Evolutionary conservation across 2,113 vertebrate genomes (phyloP).

Genomic region (Pimephales promelas): DNA sequence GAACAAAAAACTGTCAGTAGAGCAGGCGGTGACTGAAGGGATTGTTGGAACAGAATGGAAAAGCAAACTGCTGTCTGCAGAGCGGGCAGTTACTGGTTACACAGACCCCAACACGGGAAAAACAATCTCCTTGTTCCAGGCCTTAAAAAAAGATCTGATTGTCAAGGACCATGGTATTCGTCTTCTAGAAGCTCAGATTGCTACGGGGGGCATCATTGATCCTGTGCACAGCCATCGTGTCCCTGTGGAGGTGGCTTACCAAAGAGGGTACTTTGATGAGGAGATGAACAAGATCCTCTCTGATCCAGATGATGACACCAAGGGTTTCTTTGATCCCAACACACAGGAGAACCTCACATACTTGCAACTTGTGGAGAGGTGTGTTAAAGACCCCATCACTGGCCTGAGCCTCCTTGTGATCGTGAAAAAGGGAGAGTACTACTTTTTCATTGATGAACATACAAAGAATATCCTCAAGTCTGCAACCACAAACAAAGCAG

Average conservation of each 20-base stretch:
- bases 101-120: constrained; percentile 46
- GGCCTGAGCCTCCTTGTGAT: constrained; percentile 57
- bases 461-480: constrained; percentile 52
- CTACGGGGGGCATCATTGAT: constrained; percentile 75
- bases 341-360: constrained; percentile 54
- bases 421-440: constrained; percentile 64
- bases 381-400: constrained; percentile 49
- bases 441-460: constrained; percentile 58
- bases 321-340: constrained; percentile 76
- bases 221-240: constrained; percentile 73
- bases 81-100: constrained; percentile 54
- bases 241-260: constrained; percentile 79
- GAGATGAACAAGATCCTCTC: constrained; percentile 74
- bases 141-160: constrained; percentile 52
- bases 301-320: constrained; percentile 70
- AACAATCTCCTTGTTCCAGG: constrained; percentile 53
- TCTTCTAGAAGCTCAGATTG: constrained; percentile 67
- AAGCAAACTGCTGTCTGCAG: constrained; percentile 52
- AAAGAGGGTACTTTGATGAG: constrained; percentile 75
- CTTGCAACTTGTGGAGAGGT: constrained; percentile 49
- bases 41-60: constrained; percentile 57
- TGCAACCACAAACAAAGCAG: constrained; percentile 64
- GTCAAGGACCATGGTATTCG: constrained; percentile 55
- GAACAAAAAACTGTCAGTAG: constrained; percentile 76
- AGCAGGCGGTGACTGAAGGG: constrained; percentile 67